Evolutionary conservation across 2,888 invertebrate genomes (phyloP).

Genomic region (Ecdyonurus torrentis): DNA sequence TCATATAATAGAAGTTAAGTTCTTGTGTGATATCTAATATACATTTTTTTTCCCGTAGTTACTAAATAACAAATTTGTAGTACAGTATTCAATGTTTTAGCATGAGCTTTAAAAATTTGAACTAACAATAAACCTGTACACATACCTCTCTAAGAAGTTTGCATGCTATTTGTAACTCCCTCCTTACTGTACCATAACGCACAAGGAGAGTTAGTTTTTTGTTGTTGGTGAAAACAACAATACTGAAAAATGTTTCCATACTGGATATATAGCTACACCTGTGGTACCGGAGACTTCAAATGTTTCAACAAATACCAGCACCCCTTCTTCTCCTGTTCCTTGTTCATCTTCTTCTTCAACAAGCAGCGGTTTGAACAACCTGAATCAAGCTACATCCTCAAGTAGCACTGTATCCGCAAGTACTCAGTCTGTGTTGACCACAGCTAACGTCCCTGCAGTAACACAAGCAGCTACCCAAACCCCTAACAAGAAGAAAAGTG

Average conservation of each 20-base stretch:
- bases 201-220: not conserved
- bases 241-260: not conserved
- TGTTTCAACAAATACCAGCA: not conserved
- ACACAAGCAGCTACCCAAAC: conserved; percentile 13
- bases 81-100: too few relatives aligned
- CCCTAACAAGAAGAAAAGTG: conserved; percentile 7
- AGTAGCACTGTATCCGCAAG: conserved; percentile 21
- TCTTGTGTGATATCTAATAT: too few relatives aligned
- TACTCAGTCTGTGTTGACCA: conserved; percentile 16
- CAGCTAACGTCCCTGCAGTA: conserved; percentile 17
- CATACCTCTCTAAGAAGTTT: too few relatives aligned
- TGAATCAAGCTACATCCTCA: not conserved
- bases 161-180: too few relatives aligned
- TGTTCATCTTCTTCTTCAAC: not conserved
- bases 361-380: not conserved
- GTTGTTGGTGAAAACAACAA: not conserved
- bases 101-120: too few relatives aligned
- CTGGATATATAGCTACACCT: not conserved
- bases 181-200: too few relatives aligned
- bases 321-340: not conserved
- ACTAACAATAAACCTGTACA: too few relatives aligned
- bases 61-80: too few relatives aligned
- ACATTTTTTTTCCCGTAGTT: too few relatives aligned
- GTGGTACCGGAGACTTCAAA: too few relatives aligned
- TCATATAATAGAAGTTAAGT: too few relatives aligned